Evolutionary conservation across 2,113 vertebrate genomes (phyloP).

Genomic region (Panthera uncia): DNA sequence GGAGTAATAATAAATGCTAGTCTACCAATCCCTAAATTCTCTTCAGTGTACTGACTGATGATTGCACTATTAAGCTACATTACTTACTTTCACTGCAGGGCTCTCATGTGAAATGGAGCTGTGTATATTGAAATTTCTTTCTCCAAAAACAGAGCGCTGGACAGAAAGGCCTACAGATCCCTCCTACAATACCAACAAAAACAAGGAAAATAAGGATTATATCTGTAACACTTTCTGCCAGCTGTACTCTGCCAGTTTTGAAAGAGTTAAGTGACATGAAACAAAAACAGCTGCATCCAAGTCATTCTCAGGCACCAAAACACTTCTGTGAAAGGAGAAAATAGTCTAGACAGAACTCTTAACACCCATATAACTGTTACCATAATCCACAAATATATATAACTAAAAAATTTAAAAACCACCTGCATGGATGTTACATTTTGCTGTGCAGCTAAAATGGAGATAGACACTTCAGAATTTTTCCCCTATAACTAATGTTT

Average conservation of each 20-base stretch:
- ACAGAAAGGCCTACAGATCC: constrained; percentile 85
- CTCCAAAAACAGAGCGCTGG: constrained; percentile 95
- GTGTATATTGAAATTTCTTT: constrained; percentile 94
- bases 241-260: constrained; percentile 73
- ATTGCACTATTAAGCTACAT: constrained; percentile 64
- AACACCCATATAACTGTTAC: constrained; percentile 67
- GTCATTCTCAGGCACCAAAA: constrained; percentile 71
- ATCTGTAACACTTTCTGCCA: constrained; percentile 79
- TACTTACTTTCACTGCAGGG: constrained; percentile 87
- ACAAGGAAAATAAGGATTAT: constrained; percentile 78
- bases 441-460: constrained; percentile 70
- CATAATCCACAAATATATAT: constrained; percentile 52
- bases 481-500: constrained; percentile 29
- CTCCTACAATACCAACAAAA: constrained; percentile 88
- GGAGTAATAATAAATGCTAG: constrained; percentile 17
- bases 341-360: constrained; percentile 80
- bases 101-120: constrained; percentile 86
- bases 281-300: constrained; percentile 80
- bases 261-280: constrained; percentile 76
- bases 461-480: constrained; percentile 67
- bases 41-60: constrained; percentile 11
- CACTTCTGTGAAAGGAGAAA: constrained; percentile 76
- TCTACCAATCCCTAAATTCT: constrained; percentile 16
- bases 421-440: constrained; percentile 50
- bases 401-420: constrained; percentile 24